These are phyloP conservation scores for Drosophila borealis DNA, from an alignment of 2,888 invertebrate genomes.

Conservation along the genomic window DNA sequence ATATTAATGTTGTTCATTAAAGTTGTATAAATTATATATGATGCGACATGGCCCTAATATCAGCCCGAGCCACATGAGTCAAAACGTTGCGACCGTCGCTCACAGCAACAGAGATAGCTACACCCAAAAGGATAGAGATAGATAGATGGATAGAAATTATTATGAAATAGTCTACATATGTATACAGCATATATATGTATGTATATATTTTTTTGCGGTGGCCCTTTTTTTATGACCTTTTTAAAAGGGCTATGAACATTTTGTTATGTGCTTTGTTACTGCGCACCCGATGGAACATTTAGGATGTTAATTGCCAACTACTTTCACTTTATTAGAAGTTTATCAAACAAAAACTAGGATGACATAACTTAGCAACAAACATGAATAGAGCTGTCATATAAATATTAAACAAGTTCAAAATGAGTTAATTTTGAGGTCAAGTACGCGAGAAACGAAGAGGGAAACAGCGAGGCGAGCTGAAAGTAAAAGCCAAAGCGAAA, in stretches of 20 bases:
- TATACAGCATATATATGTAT: neutral
- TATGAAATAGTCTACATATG: neutral
- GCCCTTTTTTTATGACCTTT: conserved; percentile 34
- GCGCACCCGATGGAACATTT: conserved; percentile 7
- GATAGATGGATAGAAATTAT: conserved; percentile 3
- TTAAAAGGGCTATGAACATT: conserved; percentile 26
- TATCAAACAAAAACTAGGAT: conserved; percentile 20
- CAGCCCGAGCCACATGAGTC: conserved; percentile 29
- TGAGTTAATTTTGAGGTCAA: conserved; percentile 8
- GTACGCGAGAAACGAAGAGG: neutral
- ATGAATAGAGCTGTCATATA: conserved; percentile 17
- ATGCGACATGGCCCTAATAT: conserved; percentile 43
- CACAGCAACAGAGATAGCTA: conserved; percentile 9
- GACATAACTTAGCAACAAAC: conserved; percentile 34
- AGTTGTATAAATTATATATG: conserved; percentile 77
- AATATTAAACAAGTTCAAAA: conserved; percentile 25
- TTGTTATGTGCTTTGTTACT: conserved; percentile 23
- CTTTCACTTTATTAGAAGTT: conserved; percentile 33
- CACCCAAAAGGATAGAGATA: neutral
- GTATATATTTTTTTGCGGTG: neutral
- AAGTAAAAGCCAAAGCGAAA: neutral
- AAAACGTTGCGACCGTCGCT: conserved; percentile 20
- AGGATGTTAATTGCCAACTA: conserved; percentile 34
- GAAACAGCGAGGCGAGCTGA: neutral
- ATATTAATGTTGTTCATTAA: conserved; percentile 80